A percentile compares a stretch with the other conserved stretches of the same genome.
Conservation (phyloP, 2,797 vertebrate species). For the Pseudomugil gertrudae region DNA sequence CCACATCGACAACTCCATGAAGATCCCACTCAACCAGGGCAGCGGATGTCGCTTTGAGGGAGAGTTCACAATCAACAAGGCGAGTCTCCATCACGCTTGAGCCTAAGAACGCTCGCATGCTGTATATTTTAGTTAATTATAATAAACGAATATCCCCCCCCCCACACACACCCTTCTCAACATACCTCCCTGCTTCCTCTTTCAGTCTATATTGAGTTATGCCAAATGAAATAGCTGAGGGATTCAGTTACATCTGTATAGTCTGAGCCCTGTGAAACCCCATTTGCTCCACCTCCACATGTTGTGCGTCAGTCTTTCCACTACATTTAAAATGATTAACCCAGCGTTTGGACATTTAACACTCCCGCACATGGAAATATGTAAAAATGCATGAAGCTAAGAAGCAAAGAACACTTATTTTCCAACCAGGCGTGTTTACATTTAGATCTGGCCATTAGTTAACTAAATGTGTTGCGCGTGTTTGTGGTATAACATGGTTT, state of each 20-base stretch:
- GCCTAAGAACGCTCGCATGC: background rate
- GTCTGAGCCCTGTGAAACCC: constrained; percentile 13
- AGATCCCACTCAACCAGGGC: constrained; percentile 90
- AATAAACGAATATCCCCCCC: background rate
- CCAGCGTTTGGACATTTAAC: constrained; percentile 50
- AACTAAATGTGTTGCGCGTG: constrained; percentile 40
- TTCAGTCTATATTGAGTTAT: constrained; percentile 49
- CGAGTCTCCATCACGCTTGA: constrained; percentile 57
- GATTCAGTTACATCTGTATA: constrained; percentile 42
- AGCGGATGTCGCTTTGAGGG: constrained; percentile 96
- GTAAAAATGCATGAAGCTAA: constrained; percentile 12
- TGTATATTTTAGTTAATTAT: background rate
- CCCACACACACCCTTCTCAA: background rate
- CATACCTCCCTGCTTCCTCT: constrained; percentile 16
- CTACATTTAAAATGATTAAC: constrained; percentile 68
- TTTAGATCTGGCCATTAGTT: constrained; percentile 33
- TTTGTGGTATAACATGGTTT: background rate
- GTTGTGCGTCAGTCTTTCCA: constrained; percentile 67
- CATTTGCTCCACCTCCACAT: constrained; percentile 25
- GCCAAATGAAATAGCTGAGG: constrained; percentile 34
- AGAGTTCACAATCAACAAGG: constrained; percentile 98
- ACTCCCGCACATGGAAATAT: constrained; percentile 21
- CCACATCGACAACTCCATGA: constrained; percentile 99
- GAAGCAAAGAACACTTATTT: constrained; percentile 40
- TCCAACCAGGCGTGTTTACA: constrained; percentile 21